These are phyloP conservation scores for Engystomops pustulosus DNA, from an alignment of 2,113 vertebrate genomes.

Conservation along the genomic window DNA sequence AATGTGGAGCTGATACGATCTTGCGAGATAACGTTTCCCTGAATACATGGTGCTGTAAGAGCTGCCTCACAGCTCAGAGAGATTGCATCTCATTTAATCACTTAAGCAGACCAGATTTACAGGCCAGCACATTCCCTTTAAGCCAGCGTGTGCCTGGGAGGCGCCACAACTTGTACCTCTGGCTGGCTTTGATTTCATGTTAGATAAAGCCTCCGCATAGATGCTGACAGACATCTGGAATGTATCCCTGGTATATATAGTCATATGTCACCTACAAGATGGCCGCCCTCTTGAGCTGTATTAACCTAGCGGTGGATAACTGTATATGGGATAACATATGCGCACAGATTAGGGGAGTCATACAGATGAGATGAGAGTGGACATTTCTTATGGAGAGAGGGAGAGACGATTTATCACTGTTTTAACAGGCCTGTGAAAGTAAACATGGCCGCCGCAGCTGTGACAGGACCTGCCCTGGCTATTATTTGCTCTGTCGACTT, in stretches of 20 bases:
- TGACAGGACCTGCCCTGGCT: constrained; percentile 23
- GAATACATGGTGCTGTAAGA: background rate
- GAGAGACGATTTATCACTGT: background rate
- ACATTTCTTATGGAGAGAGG: background rate
- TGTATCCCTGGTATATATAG: background rate
- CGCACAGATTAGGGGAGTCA: background rate
- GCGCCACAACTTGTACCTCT: background rate
- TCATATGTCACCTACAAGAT: background rate
- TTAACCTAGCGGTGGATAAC: background rate
- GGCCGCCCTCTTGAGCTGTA: background rate
- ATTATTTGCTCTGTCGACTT: constrained; percentile 31
- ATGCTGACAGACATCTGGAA: background rate
- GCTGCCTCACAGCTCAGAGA: background rate
- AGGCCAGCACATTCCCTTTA: background rate
- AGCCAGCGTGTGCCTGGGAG: background rate
- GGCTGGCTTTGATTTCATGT: background rate
- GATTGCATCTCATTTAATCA: background rate
- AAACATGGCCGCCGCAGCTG: constrained; percentile 39
- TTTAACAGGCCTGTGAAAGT: constrained; percentile 9
- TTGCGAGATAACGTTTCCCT: background rate
- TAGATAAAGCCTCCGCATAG: background rate
- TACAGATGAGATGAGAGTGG: background rate
- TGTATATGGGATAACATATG: background rate
- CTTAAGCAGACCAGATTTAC: background rate
- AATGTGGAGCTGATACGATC: background rate